Evolutionary conservation across 2,888 invertebrate genomes (phyloP).

Genomic region (Phanerotoma sp.): DNA sequence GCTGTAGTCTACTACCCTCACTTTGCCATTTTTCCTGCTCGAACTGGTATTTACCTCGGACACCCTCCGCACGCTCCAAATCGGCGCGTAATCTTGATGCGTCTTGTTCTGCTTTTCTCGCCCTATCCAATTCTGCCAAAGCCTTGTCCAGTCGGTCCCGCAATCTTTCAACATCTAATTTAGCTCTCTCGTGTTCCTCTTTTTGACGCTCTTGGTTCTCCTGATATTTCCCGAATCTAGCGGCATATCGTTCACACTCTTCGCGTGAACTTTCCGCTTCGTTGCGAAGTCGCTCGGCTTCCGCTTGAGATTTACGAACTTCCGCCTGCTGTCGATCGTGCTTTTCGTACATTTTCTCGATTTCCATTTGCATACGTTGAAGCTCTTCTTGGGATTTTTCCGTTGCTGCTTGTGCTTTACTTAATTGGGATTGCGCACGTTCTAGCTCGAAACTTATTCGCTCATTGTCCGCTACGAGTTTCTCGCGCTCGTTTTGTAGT

Average conservation of each 20-base stretch:
- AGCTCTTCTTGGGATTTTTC: constrained; percentile 91
- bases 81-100: constrained; percentile 68
- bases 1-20: constrained; percentile 61
- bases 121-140: constrained; percentile 75
- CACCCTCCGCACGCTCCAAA: constrained; percentile 73
- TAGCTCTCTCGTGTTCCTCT: constrained; percentile 76
- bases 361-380: constrained; percentile 80
- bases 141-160: constrained; percentile 80
- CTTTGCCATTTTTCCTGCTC: constrained; percentile 69
- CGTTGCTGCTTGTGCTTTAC: constrained; percentile 80
- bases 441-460: constrained; percentile 84
- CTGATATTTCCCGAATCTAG: constrained; percentile 75
- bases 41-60: constrained; percentile 78
- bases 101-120: constrained; percentile 71
- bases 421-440: constrained; percentile 81
- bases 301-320: constrained; percentile 77
- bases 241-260: constrained; percentile 73
- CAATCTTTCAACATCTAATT: constrained; percentile 78
- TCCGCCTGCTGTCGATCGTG: constrained; percentile 84
- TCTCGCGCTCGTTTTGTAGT: constrained; percentile 82
- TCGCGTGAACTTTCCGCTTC: constrained; percentile 79
- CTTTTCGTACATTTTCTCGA: constrained; percentile 89
- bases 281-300: constrained; percentile 68
- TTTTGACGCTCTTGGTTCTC: constrained; percentile 67
- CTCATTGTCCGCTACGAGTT: constrained; percentile 80